Evolutionary conservation across 2,888 invertebrate genomes (phyloP), one percentile per base, ranked within the genome.

Genomic region (Eubasilissa splendida): DNA sequence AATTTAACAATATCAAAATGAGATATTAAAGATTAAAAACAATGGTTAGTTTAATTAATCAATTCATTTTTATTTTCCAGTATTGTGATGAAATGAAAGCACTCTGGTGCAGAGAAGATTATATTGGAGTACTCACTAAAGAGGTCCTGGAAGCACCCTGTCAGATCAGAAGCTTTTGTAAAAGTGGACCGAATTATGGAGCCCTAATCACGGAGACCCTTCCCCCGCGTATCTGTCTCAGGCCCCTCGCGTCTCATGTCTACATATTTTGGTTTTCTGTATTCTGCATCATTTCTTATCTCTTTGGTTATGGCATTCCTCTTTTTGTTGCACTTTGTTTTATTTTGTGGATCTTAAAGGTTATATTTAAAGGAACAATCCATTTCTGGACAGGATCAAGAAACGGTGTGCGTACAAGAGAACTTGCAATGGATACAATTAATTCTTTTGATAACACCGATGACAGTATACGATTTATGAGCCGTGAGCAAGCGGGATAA

Each of bases 201-300:
- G 90, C 90, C 14, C 87, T 93, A 11, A 89, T 91, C 11, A 89
- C 91, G 66, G 89, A 90, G 82, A 88, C 91, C 42, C 87, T 96
- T 66, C 94, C 94, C 0, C 92, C 95, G 0, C 88, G 95, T 73
- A 85, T 95, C 9, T 94, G 94, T 70, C 87, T 96, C 70, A 90
- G 96, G 60, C 88, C 90, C 73, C 88, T 95, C 14, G 95, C 94
- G 5, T 93, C 92, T 74, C 92, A 94, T 84, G 89, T 90, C 59
- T 91, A 92, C 77, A 86, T 94, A 52, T 85, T 90, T 1, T 92
- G 92, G 88, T 85, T 93, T 53, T 86, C 87, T 4, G 77, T 93
- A 0, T 91, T 93, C 3, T 90, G 90, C 75, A 83, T 92, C 8
- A 60, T 92, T 3, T 89, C 90, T 59, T 91, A 90, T 87, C 84